phyloP scores from a whole-genome alignment of 1,140 invertebrate species.

The Aphelinus atriplicis region DNA sequence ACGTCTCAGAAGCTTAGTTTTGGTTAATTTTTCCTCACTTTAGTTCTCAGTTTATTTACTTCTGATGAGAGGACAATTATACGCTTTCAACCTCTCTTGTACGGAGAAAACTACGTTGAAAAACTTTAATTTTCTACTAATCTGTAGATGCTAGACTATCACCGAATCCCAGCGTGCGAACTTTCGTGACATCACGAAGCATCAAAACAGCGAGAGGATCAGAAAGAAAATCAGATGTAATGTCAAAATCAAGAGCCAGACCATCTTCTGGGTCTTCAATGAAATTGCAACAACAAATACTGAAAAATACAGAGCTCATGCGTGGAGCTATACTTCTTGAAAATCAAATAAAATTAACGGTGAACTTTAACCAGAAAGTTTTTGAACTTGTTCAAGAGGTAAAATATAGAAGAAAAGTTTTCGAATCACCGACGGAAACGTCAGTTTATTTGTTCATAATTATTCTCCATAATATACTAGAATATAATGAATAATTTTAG shows the following conservation, averaged over 20 bases:
- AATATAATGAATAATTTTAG: slow-evolving; percentile 37
- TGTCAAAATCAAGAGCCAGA: not conserved
- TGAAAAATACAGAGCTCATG: slow-evolving; percentile 67
- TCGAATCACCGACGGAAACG: too few species aligned
- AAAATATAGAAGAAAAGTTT: not conserved
- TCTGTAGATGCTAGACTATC: slow-evolving; percentile 5
- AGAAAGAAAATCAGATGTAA: not conserved
- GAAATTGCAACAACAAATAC: slow-evolving; percentile 24
- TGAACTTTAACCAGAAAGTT: slow-evolving; percentile 75
- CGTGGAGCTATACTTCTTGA: slow-evolving; percentile 73
- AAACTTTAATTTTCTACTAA: not conserved
- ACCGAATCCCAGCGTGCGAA: slow-evolving; percentile 9
- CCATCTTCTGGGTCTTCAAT: slow-evolving; percentile 1
- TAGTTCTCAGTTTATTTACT: too few species aligned
- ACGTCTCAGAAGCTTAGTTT: not conserved
- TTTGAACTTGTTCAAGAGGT: slow-evolving; percentile 79
- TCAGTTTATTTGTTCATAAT: not conserved
- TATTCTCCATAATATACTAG: not conserved
- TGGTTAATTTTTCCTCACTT: not conserved
- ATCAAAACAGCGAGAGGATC: not conserved
- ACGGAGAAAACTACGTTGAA: too few species aligned
- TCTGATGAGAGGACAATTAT: too few species aligned
- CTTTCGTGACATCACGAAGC: not conserved
- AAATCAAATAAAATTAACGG: slow-evolving; percentile 70
- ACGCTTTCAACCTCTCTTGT: too few species aligned